Conservation (phyloP, 2,888 invertebrate genomes). For the Scaptomyza parva region DNA sequence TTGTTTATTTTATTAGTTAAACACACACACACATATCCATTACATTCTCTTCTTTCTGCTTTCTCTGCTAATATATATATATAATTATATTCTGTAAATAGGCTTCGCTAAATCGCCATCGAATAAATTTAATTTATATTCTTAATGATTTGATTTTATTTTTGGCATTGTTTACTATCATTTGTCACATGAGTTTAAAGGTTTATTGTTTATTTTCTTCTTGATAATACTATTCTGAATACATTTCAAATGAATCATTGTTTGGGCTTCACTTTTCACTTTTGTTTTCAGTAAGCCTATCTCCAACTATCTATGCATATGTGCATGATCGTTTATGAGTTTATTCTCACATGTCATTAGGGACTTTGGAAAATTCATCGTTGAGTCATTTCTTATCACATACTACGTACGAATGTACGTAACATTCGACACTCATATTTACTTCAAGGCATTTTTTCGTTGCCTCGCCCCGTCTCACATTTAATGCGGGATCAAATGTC, state of each 20-base stretch:
- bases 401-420: background rate
- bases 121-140: conserved; percentile 66
- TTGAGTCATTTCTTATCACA: conserved; percentile 45
- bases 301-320: background rate
- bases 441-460: conserved; percentile 1
- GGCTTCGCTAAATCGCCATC: conserved; percentile 66
- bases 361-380: conserved; percentile 1
- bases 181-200: conserved; percentile 6
- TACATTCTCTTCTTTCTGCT: conserved; percentile 6
- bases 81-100: conserved; percentile 59
- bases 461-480: conserved; percentile 18
- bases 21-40: background rate
- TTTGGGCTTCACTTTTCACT: background rate
- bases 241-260: conserved; percentile 34
- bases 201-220: background rate
- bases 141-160: conserved; percentile 32
- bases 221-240: conserved; percentile 1
- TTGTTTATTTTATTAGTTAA: conserved; percentile 13
- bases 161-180: conserved; percentile 5
- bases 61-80: conserved; percentile 17
- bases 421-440: conserved; percentile 2
- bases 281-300: background rate
- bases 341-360: background rate
- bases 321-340: background rate
- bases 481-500: conserved; percentile 32